These are phyloP conservation scores for Syrista parreyssii DNA, from an alignment of 2,888 invertebrate genomes.

Conservation along the genomic window DNA sequence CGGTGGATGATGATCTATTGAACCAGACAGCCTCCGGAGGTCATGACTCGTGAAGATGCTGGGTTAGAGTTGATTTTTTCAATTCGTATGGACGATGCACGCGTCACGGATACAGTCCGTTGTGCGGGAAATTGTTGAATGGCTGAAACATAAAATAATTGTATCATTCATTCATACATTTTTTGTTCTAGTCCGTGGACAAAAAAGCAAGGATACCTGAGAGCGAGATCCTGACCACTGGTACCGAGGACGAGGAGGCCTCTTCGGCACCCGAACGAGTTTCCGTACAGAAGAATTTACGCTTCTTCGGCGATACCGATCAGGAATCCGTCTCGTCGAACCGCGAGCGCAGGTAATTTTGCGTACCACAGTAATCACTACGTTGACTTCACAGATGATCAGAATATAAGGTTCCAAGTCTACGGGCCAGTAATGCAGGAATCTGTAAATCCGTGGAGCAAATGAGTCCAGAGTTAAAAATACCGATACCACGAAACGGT, in stretches of 20 bases:
- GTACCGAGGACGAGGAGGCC: conserved; percentile 71
- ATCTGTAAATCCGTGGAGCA: no score
- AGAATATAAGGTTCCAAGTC: not conserved
- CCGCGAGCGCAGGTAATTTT: conserved; percentile 56
- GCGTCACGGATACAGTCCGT: not conserved
- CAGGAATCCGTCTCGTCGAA: conserved; percentile 72
- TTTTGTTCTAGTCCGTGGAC: conserved; percentile 52
- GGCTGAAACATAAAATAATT: not conserved
- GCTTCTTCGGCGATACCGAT: conserved; percentile 89
- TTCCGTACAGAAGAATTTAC: conserved; percentile 73
- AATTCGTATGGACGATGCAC: conserved; percentile 36
- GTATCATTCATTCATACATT: conserved; percentile 11
- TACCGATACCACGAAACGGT: no score
- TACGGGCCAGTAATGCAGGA: no score
- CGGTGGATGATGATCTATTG: conserved; percentile 52
- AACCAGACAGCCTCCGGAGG: conserved; percentile 31
- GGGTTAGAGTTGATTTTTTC: conserved; percentile 36
- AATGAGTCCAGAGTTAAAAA: no score
- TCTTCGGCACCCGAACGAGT: conserved; percentile 60
- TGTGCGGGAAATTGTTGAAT: not conserved
- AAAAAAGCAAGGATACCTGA: conserved; percentile 61
- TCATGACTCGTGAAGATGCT: conserved; percentile 39
- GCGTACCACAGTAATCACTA: not conserved
- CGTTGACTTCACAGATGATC: not conserved
- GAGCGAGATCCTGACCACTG: conserved; percentile 66